Evolutionary conservation across 2,888 invertebrate genomes (phyloP).

Genomic region (Abrostola tripartita): DNA sequence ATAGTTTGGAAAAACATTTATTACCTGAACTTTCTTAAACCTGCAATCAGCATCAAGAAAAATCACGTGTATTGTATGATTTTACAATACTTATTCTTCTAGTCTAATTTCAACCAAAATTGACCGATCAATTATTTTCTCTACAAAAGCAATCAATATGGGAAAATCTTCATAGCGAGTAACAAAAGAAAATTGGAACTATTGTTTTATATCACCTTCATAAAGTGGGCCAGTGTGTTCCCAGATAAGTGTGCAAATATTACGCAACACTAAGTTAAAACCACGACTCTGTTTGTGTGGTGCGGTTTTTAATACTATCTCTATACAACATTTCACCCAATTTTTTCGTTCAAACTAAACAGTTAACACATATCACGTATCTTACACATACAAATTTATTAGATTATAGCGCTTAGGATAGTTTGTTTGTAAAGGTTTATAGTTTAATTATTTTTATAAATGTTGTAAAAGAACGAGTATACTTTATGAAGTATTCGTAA

Average conservation of each 20-base stretch:
- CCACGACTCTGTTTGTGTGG: not conserved
- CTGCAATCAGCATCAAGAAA: too few relatives aligned
- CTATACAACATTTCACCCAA: not conserved
- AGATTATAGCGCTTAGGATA: too few relatives aligned
- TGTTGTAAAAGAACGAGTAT: too few relatives aligned
- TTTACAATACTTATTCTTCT: not conserved
- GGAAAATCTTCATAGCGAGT: conserved; percentile 41
- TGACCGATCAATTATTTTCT: conserved; percentile 44
- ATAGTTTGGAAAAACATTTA: too few relatives aligned
- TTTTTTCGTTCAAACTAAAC: too few relatives aligned
- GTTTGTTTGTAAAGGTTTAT: too few relatives aligned
- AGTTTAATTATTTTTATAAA: too few relatives aligned
- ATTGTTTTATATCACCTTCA: conserved; percentile 49
- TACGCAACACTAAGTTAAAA: not conserved
- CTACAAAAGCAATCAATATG: conserved; percentile 49
- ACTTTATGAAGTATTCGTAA: too few relatives aligned
- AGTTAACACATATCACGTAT: too few relatives aligned
- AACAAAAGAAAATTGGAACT: conserved; percentile 43
- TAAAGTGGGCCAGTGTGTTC: conserved; percentile 36
- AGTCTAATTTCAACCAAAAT: conserved; percentile 11
- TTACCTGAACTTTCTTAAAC: too few relatives aligned
- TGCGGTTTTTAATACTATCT: not conserved
- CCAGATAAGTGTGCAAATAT: conserved; percentile 20
- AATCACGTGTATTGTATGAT: not conserved
- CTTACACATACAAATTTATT: too few relatives aligned